Conservation (phyloP, 2,888 invertebrate species). For the Anoplius nigerrimus region DNA sequence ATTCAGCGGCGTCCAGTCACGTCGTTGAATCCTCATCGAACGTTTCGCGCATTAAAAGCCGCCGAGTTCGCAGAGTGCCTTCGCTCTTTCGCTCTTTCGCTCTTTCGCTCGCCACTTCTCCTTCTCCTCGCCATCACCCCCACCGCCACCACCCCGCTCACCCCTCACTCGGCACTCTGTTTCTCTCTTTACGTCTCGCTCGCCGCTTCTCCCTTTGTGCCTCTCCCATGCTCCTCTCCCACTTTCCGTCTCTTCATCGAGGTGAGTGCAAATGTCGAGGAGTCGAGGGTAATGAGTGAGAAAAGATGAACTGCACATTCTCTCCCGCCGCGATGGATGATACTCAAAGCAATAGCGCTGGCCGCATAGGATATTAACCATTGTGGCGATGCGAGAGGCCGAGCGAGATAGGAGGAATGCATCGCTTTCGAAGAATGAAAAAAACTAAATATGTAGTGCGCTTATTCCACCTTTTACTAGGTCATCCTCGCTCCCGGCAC, state of each 20-base stretch:
- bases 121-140: too few relatives aligned
- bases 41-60: constrained; percentile 39
- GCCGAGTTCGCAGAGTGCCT: neutral
- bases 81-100: neutral
- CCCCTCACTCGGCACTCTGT: too few relatives aligned
- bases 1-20: constrained; percentile 51
- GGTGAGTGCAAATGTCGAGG: constrained; percentile 45
- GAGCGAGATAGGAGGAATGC: neutral
- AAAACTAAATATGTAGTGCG: too few relatives aligned
- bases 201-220: neutral
- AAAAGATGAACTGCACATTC: constrained; percentile 42
- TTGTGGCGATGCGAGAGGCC: neutral
- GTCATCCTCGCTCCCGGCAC: too few relatives aligned
- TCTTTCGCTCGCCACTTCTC: neutral
- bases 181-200: neutral
- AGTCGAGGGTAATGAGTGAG: constrained; percentile 47
- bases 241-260: constrained; percentile 1
- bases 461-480: too few relatives aligned
- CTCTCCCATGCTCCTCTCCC: neutral
- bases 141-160: too few relatives aligned
- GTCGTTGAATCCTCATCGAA: constrained; percentile 46
- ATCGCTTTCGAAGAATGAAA: neutral
- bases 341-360: neutral
- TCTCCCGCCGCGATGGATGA: neutral
- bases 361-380: constrained; percentile 13